These are phyloP conservation scores for Coluber constrictor DNA, from an alignment of 2,797 vertebrate species.

Conservation along the genomic window DNA sequence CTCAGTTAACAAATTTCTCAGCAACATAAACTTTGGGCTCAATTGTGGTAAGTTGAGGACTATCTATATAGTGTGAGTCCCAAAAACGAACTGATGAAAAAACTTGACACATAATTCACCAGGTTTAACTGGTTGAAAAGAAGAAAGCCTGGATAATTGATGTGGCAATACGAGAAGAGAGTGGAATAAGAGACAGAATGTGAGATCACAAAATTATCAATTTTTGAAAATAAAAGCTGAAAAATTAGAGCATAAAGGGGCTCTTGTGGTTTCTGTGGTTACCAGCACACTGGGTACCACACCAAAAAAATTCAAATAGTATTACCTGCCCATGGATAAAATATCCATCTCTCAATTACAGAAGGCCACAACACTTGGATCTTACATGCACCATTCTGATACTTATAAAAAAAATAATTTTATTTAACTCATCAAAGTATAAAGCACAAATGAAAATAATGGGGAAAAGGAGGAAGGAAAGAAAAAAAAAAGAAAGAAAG, in stretches of 20 bases:
- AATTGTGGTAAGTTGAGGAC: too few relatives aligned
- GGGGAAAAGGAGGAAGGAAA: too few relatives aligned
- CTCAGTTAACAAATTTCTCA: background rate
- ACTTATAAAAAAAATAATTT: background rate
- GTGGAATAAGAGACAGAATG: background rate
- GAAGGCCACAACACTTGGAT: background rate
- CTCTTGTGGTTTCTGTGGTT: background rate
- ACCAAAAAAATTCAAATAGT: background rate
- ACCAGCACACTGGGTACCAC: background rate
- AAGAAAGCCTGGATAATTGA: background rate
- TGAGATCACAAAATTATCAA: background rate
- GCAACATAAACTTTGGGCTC: too few relatives aligned
- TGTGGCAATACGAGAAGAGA: background rate
- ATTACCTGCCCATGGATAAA: background rate
- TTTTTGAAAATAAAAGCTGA: background rate
- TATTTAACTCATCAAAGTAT: background rate
- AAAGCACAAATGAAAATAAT: too few relatives aligned
- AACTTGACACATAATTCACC: background rate
- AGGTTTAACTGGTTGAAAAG: background rate
- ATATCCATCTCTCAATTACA: background rate
- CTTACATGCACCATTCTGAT: background rate
- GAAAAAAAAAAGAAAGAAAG: too few relatives aligned
- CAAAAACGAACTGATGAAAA: background rate
- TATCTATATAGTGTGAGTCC: background rate
- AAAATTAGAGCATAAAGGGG: background rate